These are phyloP conservation scores for Crotalus adamanteus DNA, from an alignment of 2,797 vertebrate species.

Conservation along the genomic window DNA sequence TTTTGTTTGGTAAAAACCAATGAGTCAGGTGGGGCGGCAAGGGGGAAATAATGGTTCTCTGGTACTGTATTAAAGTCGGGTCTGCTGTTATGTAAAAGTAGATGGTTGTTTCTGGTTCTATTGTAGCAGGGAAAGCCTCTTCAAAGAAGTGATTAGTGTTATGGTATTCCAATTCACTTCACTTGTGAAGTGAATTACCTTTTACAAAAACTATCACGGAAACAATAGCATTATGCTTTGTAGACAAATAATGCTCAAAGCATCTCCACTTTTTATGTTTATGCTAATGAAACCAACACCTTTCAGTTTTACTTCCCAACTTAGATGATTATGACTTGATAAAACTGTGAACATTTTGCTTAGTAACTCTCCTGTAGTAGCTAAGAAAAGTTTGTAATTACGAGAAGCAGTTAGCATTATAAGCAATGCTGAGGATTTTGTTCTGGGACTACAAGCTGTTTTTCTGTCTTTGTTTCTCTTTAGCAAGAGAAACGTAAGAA, in stretches of 20 bases:
- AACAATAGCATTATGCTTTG: constrained; percentile 50
- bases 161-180: constrained; percentile 53
- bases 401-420: constrained; percentile 27
- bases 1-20: constrained; percentile 57
- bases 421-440: constrained; percentile 29
- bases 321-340: constrained; percentile 46
- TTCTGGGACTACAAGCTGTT: constrained; percentile 33
- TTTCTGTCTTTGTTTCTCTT: not conserved
- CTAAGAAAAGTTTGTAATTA: constrained; percentile 46
- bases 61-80: constrained; percentile 71
- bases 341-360: constrained; percentile 73
- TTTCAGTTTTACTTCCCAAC: constrained; percentile 22
- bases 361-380: constrained; percentile 55
- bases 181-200: constrained; percentile 65
- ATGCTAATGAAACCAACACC: constrained; percentile 49
- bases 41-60: constrained; percentile 57
- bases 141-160: constrained; percentile 64
- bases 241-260: constrained; percentile 45
- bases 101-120: constrained; percentile 60
- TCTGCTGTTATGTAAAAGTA: constrained; percentile 65
- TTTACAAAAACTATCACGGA: constrained; percentile 49
- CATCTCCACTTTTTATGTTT: constrained; percentile 39
- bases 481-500: constrained; percentile 28
- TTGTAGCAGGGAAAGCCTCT: constrained; percentile 60
- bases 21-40: constrained; percentile 48